Base-by-base conservation (phyloP, 2,888 invertebrate species). In the Myopa tessellatipennis region DNA sequence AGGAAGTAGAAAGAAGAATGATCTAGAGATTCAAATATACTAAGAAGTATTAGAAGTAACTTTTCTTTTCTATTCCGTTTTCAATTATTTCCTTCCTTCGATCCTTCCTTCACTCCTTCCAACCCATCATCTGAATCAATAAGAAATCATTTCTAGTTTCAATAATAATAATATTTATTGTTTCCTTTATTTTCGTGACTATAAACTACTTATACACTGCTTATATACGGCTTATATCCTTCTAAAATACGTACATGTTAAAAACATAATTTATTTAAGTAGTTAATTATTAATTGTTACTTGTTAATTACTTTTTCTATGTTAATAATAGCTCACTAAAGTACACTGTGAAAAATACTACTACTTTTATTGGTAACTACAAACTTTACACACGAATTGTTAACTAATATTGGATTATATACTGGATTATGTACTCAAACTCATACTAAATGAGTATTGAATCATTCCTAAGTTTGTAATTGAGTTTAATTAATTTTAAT, bases 311-410 rank as follows among this genome's bases (percentile, higher is more conserved):
- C n/a, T 61, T 61, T 18, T 26, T 5, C 65, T 55, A n/a, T 6
- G n/a, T 55, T 55, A 55, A 55, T n/a, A 55, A 69, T 50, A 69
- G 26, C 26, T 50, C 3, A 55, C 70, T 70, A 70, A n/a, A 55
- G 55, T 70, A 55, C 70, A 70, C 55, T 55, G 70, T 70, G 70
- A 55, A 70, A 70, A 70, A 55, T 55, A 50, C 67, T 67, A 67
- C 67, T 36, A 36, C 67, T 67, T 55, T 14, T 16, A n/a, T 55
- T 55, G 14, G 55, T 14, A 55, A n/a, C n/a, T 55, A 55, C n/a
- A 6, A 12, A 2, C 5, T 55, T 55, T n/a, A 55, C 14, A 55
- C 26, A 26, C 26, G 26, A n/a, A 55, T n/a, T 55, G 5, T 16
- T 55, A 16, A 2, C 55, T 55, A 55, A 55, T 55, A 55, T 55